Percentiles rank a stretch among this genome's conserved stretches.
Evolutionary conservation across 2,113 vertebrate species (phyloP).

Genomic region (Eonycteris spelaea): DNA sequence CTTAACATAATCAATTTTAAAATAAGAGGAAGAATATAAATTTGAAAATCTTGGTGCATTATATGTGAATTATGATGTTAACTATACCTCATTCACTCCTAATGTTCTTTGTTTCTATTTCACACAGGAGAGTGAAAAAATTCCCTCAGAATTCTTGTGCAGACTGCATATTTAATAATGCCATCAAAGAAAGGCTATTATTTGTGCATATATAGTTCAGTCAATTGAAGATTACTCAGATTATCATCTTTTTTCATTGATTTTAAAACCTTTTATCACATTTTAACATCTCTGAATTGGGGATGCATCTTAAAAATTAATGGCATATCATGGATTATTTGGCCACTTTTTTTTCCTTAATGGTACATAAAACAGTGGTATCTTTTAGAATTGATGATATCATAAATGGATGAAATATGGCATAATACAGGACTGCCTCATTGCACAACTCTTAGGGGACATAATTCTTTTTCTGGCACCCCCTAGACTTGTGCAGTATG

Average conservation of each 20-base stretch:
- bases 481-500: neutral
- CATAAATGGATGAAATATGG: neutral
- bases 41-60: neutral
- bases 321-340: slow-evolving; percentile 17
- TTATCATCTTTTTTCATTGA: neutral
- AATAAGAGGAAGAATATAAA: neutral
- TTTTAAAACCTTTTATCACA: neutral
- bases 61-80: neutral
- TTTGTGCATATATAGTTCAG: slow-evolving; percentile 19
- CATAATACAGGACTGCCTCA: neutral
- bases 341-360: neutral
- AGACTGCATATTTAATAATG: neutral
- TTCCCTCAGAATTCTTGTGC: neutral
- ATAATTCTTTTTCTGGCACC: neutral
- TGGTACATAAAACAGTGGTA: neutral
- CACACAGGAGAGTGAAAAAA: neutral
- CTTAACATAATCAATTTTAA: neutral
- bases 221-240: neutral
- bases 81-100: neutral
- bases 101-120: neutral
- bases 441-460: neutral
- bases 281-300: slow-evolving; percentile 19
- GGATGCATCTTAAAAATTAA: slow-evolving; percentile 26
- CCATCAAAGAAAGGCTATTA: neutral
- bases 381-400: neutral